Percentiles rank a stretch among this genome's conserved stretches.
phyloP scores from a whole-genome alignment of 2,113 vertebrate species.

The Illadopsis cleaveri region DNA sequence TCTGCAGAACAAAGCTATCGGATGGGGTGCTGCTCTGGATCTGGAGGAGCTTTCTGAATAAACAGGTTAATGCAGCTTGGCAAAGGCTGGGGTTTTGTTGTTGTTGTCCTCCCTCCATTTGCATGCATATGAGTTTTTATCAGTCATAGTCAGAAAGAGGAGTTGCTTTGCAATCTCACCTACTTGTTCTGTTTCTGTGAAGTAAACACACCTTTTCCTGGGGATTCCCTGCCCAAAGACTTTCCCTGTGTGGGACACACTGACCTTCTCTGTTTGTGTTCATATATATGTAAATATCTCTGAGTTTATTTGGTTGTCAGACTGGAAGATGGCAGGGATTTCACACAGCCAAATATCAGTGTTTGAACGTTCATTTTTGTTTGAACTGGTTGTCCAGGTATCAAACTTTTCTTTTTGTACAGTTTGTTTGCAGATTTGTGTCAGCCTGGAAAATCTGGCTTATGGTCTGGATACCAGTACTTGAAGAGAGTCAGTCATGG shows the following conservation, averaged over 20 bases:
- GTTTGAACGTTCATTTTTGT: not conserved
- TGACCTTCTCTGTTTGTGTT: not conserved
- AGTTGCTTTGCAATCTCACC: not conserved
- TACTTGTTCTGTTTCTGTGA: not conserved
- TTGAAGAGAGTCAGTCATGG: not conserved
- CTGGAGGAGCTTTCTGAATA: not conserved
- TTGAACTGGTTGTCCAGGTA: not conserved
- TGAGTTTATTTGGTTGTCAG: not conserved
- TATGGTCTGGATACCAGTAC: not conserved
- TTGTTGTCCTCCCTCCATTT: not conserved
- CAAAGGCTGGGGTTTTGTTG: not conserved
- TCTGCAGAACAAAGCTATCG: not conserved
- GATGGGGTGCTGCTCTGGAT: not conserved
- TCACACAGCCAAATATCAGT: not conserved
- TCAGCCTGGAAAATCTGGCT: not conserved
- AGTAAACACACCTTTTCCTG: not conserved
- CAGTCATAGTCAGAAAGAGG: not conserved
- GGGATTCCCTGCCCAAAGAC: not conserved
- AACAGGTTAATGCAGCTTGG: conserved; percentile 3
- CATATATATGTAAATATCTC: not conserved
- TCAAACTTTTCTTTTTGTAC: not conserved
- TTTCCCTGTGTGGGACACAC: not conserved
- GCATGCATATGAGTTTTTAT: conserved; percentile 30
- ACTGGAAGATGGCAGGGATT: not conserved
- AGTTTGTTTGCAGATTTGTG: not conserved